phyloP scores from a whole-genome alignment of 2,888 invertebrate species.

The Stenotaenia linearis region DNA sequence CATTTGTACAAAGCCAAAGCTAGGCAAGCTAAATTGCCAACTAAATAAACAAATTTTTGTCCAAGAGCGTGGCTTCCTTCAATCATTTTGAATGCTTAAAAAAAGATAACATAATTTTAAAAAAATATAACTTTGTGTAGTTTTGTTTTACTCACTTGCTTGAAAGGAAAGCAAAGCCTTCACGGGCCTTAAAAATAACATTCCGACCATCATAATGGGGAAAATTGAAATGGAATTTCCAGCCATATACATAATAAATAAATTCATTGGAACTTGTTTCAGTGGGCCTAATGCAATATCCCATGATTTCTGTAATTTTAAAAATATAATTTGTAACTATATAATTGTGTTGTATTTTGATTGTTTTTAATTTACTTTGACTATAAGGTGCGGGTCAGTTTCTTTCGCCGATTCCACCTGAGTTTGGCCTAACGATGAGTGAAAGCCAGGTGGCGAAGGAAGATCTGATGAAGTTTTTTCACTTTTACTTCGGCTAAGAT shows the following conservation, averaged over 20 bases:
- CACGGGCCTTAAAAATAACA: slow-evolving; percentile 93
- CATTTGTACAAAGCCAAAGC: slow-evolving; percentile 92
- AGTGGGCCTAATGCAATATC: slow-evolving; percentile 90
- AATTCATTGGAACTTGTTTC: slow-evolving; percentile 93
- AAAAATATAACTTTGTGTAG: not conserved
- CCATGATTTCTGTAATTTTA: slow-evolving; percentile 69
- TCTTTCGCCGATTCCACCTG: slow-evolving; percentile 71
- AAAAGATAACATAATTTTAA: not conserved
- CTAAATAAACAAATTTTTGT: slow-evolving; percentile 86
- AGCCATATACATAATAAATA: slow-evolving; percentile 99
- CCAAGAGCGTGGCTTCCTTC: slow-evolving; percentile 83
- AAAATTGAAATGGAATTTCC: slow-evolving; percentile 98
- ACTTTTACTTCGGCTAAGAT: slow-evolving; percentile 33
- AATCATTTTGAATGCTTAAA: slow-evolving; percentile 76
- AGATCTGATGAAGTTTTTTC: slow-evolving; percentile 53
- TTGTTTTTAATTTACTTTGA: slow-evolving; percentile 54
- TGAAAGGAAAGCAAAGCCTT: slow-evolving; percentile 86
- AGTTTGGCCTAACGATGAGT: slow-evolving; percentile 63
- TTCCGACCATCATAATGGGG: slow-evolving; percentile 99
- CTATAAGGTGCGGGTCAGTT: slow-evolving; percentile 74
- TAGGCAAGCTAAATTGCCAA: slow-evolving; percentile 90
- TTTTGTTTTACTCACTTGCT: slow-evolving; percentile 47
- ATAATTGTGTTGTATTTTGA: not conserved
- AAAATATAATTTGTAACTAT: not conserved
- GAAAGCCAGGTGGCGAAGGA: slow-evolving; percentile 78